Evolutionary conservation across 2,888 invertebrate genomes (phyloP).

Genomic region (Calliopum simillimum): DNA sequence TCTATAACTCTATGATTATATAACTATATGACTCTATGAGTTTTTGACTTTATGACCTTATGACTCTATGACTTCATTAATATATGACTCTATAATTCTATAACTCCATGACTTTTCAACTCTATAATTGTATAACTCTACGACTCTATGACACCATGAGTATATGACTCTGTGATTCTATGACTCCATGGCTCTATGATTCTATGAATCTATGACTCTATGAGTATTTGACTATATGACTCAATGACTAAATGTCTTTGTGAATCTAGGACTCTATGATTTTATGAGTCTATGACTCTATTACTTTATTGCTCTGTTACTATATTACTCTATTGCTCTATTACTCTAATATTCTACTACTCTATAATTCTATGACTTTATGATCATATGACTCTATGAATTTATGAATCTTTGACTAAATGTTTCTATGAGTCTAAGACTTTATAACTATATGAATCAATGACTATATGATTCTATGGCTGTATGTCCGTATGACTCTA

Average conservation of each 20-base stretch:
- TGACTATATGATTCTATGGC: too few species aligned
- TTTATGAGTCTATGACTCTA: slow-evolving; percentile 6
- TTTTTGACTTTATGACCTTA: too few species aligned
- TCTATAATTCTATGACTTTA: slow-evolving; percentile 10
- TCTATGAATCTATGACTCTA: slow-evolving; percentile 12
- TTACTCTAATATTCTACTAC: slow-evolving; percentile 1
- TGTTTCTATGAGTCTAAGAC: slow-evolving; percentile 2
- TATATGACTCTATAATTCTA: slow-evolving; percentile 7
- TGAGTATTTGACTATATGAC: slow-evolving; percentile 8
- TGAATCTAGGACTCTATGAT: too few species aligned
- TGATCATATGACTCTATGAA: slow-evolving; percentile 11
- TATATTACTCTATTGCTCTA: slow-evolving; percentile 1
- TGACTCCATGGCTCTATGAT: slow-evolving; percentile 2
- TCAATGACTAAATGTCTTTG: too few species aligned
- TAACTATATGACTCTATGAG: too few species aligned
- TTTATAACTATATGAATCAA: slow-evolving; percentile 2
- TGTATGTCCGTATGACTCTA: too few species aligned
- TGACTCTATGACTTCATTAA: not conserved
- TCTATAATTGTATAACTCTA: slow-evolving; percentile 7
- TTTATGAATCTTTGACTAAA: slow-evolving; percentile 9
- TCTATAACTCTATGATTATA: slow-evolving; percentile 9
- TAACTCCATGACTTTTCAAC: not conserved
- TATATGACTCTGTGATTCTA: slow-evolving; percentile 9
- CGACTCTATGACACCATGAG: slow-evolving; percentile 3
- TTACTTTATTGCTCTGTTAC: not conserved